Evolutionary conservation across 2,113 vertebrate genomes (phyloP), one percentile per base, ranked within the genome.

Genomic region (Pandion haliaetus): DNA sequence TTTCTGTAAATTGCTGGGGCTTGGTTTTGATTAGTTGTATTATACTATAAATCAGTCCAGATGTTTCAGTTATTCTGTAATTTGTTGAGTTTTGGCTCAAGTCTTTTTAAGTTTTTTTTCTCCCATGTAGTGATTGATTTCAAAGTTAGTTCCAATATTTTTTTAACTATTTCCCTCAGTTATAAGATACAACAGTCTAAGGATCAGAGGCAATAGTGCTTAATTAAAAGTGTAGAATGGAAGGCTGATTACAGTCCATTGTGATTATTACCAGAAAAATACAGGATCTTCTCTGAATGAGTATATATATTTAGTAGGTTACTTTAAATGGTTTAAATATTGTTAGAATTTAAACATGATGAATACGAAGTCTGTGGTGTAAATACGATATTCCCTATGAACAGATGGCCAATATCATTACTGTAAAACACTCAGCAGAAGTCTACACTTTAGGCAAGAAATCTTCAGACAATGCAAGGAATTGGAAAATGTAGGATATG

Each of bases 21-120:
- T 98, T 98, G 97, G 96, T 98, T 98, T 97, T 97, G 94, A 98
- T 98, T 98, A 98, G 97, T 94, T 98, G 82, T 92, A 98, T 98
- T 98, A 97, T 97, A 95, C 92, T 96, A 76, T 98, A 98, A 98
- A 97, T 97, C 96, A 97, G 62, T 97, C 98, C 98, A 98, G 98
- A 98, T 98, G 98, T 98, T 98, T 97, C 89, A 97, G 90, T 98
- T 98, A 97, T 98, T 98, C 96, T 97, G 95, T 97, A 98, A 98
- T 98, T 98, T 98, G 97, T 98, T 98, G 97, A 93, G 79, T 97
- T 98, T 98, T 96, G 96, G 95, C 96, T 98, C 86, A 97, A 95
- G 69, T 94, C 66, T 97, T 94, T 96, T 96, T 94, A 97, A 97
- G 79, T 86, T 90, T 79, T 88, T 87, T 89, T 81, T 9, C 4